phyloP scores from a whole-genome alignment of 2,888 invertebrate species.

The Noctua fimbriata region DNA sequence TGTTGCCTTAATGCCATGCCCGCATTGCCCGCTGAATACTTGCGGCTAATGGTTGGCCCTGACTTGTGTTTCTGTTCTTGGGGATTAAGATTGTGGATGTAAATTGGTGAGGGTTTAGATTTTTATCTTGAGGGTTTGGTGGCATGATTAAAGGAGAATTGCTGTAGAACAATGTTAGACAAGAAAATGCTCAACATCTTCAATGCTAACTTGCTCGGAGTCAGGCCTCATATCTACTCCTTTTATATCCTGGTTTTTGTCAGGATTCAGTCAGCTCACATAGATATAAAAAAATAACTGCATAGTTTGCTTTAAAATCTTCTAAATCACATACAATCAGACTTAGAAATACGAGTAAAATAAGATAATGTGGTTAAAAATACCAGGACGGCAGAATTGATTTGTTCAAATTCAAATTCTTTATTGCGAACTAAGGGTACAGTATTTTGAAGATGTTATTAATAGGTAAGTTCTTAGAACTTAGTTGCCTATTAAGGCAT shows the following conservation, averaged over 20 bases:
- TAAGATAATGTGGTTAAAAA: not conserved
- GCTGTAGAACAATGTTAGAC: not conserved
- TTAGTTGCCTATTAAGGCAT: no score
- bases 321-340: not conserved
- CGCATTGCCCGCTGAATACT: slow-evolving; percentile 42
- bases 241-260: not conserved
- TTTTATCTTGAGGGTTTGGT: not conserved
- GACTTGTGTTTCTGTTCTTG: slow-evolving; percentile 40
- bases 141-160: not conserved
- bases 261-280: not conserved
- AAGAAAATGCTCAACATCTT: not conserved
- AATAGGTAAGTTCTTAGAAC: no score
- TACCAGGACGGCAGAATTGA: not conserved
- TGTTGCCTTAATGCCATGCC: slow-evolving; percentile 59
- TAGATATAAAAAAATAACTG: not conserved
- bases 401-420: no score
- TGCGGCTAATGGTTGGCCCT: slow-evolving; percentile 59
- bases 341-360: not conserved
- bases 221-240: not conserved
- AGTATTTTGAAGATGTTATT: no score
- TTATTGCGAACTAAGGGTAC: no score
- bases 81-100: slow-evolving; percentile 38
- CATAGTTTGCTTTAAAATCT: not conserved
- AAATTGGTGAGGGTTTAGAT: not conserved
- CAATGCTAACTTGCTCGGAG: not conserved